phyloP scores from a whole-genome alignment of 1,140 invertebrate species.

The Condylostylus longicornis region DNA sequence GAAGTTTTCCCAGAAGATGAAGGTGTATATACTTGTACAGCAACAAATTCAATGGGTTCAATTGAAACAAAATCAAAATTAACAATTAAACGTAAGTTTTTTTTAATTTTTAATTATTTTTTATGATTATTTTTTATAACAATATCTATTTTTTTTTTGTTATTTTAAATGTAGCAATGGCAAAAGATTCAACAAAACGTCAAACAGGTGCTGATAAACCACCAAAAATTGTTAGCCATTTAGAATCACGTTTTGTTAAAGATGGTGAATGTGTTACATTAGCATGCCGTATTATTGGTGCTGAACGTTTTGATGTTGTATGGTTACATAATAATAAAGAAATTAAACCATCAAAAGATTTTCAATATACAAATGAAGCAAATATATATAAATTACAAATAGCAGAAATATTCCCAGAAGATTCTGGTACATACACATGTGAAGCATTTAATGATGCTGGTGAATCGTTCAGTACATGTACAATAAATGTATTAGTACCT shows the following conservation, averaged over 20 bases:
- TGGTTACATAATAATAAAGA: conserved; percentile 96
- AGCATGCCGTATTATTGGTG: conserved; percentile 71
- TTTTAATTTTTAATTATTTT: conserved; percentile 1
- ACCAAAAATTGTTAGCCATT: conserved; percentile 69
- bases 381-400: conserved; percentile 83
- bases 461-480: conserved; percentile 83
- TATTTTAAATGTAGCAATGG: conserved; percentile 44
- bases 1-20: conserved; percentile 92
- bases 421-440: conserved; percentile 80
- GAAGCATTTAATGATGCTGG: conserved; percentile 91
- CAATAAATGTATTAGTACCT: conserved; percentile 68
- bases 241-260: conserved; percentile 60
- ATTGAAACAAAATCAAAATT: conserved; percentile 69
- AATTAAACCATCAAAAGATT: conserved; percentile 91
- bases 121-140: neutral
- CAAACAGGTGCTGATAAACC: conserved; percentile 45
- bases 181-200: conserved; percentile 37
- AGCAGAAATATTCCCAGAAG: conserved; percentile 85
- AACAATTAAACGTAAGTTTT: conserved; percentile 60
- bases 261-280: conserved; percentile 76
- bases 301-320: conserved; percentile 77
- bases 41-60: conserved; percentile 75
- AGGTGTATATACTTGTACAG: conserved; percentile 73
- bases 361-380: conserved; percentile 79
- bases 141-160: conserved; percentile 4